Percentiles rank a stretch among this genome's conserved stretches.
Evolutionary conservation across 2,888 invertebrate genomes (phyloP).

Genomic region (Lasius fuliginosus): DNA sequence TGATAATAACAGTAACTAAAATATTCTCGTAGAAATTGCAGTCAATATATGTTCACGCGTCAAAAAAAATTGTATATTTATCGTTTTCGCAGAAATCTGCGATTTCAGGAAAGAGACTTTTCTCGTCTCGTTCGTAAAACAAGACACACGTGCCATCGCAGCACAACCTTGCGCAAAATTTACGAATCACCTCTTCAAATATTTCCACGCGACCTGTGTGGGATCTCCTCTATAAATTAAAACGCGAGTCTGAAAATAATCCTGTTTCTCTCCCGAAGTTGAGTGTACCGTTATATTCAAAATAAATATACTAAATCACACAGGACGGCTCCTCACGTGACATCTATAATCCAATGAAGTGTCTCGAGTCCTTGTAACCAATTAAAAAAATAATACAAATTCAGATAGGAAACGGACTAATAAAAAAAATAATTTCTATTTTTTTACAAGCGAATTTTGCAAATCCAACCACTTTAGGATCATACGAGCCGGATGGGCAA

Average conservation of each 20-base stretch:
- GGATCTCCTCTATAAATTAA: constrained; percentile 25
- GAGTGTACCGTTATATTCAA: constrained; percentile 11
- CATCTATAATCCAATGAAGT: neutral
- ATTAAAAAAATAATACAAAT: neutral
- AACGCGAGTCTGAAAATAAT: constrained; percentile 35
- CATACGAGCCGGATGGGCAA: neutral
- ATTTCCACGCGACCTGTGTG: neutral
- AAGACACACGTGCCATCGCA: neutral
- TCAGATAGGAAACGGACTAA: too few species aligned
- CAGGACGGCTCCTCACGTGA: neutral
- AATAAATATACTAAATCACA: constrained; percentile 10
- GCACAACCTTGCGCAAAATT: constrained; percentile 15
- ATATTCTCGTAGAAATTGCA: neutral
- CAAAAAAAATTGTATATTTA: neutral
- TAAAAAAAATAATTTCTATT: neutral
- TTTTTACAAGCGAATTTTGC: neutral
- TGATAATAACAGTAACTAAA: neutral
- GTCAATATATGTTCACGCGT: neutral
- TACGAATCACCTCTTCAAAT: constrained; percentile 17
- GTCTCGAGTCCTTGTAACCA: neutral
- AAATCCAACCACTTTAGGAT: neutral
- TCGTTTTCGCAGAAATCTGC: neutral
- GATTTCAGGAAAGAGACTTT: neutral
- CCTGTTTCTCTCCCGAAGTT: constrained; percentile 17
- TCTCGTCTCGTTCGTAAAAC: neutral